phyloP scores from a whole-genome alignment of 1,140 invertebrate species.

The Apis florea region DNA sequence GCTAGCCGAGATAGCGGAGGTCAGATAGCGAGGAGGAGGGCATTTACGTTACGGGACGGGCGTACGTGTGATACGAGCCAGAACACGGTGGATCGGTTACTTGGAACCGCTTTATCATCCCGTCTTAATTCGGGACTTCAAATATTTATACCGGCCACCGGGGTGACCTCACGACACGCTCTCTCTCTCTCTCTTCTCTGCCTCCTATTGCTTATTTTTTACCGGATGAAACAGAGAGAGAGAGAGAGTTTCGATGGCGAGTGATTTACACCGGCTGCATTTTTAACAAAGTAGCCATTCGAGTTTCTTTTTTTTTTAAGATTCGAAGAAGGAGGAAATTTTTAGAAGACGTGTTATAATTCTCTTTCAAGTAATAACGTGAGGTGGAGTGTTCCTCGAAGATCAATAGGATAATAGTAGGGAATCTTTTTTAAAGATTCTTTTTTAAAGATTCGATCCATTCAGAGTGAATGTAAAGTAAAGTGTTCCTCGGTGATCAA shows the following conservation, averaged over 20 bases:
- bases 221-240: conserved; percentile 6
- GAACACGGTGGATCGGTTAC: conserved; percentile 58
- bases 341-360: not conserved
- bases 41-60: conserved; percentile 33
- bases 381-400: too few species aligned
- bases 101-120: conserved; percentile 75
- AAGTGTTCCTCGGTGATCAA: too few species aligned
- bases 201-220: conserved; percentile 68
- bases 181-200: conserved; percentile 25
- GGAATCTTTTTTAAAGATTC: too few species aligned
- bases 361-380: too few species aligned
- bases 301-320: not conserved
- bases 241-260: not conserved
- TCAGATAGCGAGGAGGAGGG: conserved; percentile 55
- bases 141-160: conserved; percentile 75
- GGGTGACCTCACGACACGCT: conserved; percentile 73
- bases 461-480: too few species aligned
- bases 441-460: too few species aligned
- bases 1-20: conserved; percentile 24
- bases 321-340: too few species aligned
- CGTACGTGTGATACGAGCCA: conserved; percentile 71
- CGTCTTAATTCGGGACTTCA: conserved; percentile 75
- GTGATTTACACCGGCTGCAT: conserved; percentile 65
- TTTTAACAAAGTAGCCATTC: conserved; percentile 36
- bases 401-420: too few species aligned